Evolutionary conservation across 2,113 vertebrate genomes (phyloP).

Genomic region (Parus major): DNA sequence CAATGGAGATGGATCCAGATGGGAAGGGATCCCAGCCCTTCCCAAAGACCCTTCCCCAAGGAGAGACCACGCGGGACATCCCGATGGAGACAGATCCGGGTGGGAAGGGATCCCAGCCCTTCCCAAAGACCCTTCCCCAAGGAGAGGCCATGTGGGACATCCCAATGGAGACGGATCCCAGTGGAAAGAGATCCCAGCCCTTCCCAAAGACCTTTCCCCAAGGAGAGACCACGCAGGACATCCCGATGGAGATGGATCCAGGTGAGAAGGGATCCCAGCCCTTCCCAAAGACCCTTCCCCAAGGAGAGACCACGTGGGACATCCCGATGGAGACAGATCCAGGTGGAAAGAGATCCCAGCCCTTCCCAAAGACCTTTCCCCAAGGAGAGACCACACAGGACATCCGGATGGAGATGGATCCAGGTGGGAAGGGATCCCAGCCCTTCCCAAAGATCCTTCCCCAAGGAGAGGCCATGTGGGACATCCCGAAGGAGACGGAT

Average conservation of each 20-base stretch:
- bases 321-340: accelerated
- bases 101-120: accelerated
- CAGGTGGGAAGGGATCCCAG: not conserved
- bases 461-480: accelerated
- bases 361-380: not conserved
- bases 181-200: not conserved
- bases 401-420: not conserved
- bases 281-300: not conserved
- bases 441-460: not conserved
- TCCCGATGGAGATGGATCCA: not conserved
- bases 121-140: not conserved
- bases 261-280: not conserved
- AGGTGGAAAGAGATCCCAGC: accelerated
- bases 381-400: not conserved
- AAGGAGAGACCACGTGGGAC: accelerated
- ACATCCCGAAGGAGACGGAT: accelerated
- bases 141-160: accelerated
- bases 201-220: not conserved
- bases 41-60: not conserved
- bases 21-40: accelerated
- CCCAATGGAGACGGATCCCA: accelerated
- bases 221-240: not conserved
- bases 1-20: not conserved
- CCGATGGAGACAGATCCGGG: accelerated
- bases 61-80: accelerated